A percentile compares a stretch with the other conserved stretches of the same genome.
phyloP scores from a whole-genome alignment of 2,888 invertebrate genomes.

The Rhogogaster chlorosoma region DNA sequence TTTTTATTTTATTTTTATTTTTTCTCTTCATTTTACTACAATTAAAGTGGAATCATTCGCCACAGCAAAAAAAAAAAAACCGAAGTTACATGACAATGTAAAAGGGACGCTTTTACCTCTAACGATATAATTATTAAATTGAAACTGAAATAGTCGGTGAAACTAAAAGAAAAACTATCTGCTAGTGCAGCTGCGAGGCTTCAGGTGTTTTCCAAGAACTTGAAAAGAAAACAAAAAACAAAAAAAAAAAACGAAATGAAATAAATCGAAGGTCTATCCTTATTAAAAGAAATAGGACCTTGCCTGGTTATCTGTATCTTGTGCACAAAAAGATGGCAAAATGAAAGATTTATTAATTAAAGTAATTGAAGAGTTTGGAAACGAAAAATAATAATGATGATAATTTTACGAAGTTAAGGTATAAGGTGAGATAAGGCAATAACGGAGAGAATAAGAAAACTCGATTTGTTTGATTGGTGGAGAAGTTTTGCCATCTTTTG shows the following conservation, averaged over 20 bases:
- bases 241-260: neutral
- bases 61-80: neutral
- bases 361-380: neutral
- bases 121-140: neutral
- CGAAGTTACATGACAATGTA: neutral
- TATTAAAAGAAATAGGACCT: conserved; percentile 22
- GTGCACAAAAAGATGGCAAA: conserved; percentile 51
- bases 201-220: neutral
- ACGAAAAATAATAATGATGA: neutral
- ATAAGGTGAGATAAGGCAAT: neutral
- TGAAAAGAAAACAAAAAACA: neutral
- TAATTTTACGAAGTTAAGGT: neutral
- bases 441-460: neutral
- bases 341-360: conserved; percentile 8
- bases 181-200: conserved; percentile 27
- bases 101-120: neutral
- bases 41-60: neutral
- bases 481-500: conserved; percentile 47
- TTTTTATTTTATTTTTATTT: neutral
- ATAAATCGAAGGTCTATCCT: conserved; percentile 6
- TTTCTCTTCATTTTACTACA: neutral
- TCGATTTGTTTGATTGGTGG: neutral
- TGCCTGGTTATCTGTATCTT: conserved; percentile 32
- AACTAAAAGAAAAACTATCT: conserved; percentile 46
- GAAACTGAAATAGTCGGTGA: conserved; percentile 43